Base-by-base conservation (phyloP, 2,888 invertebrate species). In the Gortyna flavago region DNA sequence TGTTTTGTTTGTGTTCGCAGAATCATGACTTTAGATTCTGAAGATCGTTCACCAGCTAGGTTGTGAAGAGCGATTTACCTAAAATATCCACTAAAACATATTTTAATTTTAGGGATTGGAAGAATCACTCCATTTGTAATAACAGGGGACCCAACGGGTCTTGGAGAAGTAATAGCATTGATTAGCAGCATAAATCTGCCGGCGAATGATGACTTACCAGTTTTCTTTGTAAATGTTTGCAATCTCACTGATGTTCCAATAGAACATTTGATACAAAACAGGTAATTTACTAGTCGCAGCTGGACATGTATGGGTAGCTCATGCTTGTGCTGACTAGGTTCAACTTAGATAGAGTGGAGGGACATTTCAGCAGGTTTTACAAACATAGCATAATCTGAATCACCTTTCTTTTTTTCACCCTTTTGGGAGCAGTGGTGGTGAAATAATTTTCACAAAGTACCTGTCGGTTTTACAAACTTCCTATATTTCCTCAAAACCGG, bases 121-220 rank as follows among this genome's bases (percentile, higher is more conserved):
- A 93, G 94, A 87, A 88, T 95, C 57, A 88, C 92, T 32, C 87
- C 90, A 25, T 96, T 95, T 85, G 89, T 92, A 62, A 82, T 80
- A 51, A 69, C 86, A 29, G 95, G 95, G 16, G 91, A 93, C 0
- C 92, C 94, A 6, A 11, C 87, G 1, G 94, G 93, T 21, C 82
- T 92, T 21, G 95, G 95, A 38, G 93, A 94, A 88, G 82, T 95
- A 32, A 92, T 95, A 73, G 93, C 90, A 32, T 83, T 96, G 67
- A 91, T 96, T 66, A 94, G 95, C 81, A 94, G 90, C 72, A 86
- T 82, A 71, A 94, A 95, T 85, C 89, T 96, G 76, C 96, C 96
- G 21, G 94, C 96, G 0, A 86, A 90, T 64, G 96, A 96, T 83
- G 96, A 96, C 81, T 73, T 90, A 11, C 95, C 96, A 13, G 89